A percentile compares a stretch with the other conserved stretches of the same genome.
Evolutionary conservation across 64 coral and sea anemone genomes (phyloP).

Genomic region (Actinia tenebrosa): DNA sequence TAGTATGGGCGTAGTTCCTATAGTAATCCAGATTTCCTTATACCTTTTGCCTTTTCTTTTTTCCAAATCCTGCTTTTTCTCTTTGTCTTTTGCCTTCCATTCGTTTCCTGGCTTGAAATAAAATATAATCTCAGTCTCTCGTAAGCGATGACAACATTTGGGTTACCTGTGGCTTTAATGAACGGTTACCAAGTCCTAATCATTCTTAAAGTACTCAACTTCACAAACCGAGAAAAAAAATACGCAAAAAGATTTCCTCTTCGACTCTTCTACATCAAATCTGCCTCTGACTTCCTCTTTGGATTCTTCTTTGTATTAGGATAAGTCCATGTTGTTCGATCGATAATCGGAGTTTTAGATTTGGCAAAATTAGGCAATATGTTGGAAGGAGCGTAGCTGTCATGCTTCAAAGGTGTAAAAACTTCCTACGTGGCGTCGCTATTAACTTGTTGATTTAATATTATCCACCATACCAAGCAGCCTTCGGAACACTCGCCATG

Average conservation of each 20-base stretch:
- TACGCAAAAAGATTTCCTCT: background rate
- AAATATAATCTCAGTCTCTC: background rate
- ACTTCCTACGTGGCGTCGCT: background rate
- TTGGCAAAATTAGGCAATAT: background rate
- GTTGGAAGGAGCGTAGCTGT: background rate
- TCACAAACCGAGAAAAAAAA: background rate
- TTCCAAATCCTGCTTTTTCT: too few species aligned
- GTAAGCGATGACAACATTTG: background rate
- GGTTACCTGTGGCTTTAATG: background rate
- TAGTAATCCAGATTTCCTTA: too few species aligned
- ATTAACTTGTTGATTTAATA: conserved; percentile 11
- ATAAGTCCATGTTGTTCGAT: background rate
- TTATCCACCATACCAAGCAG: background rate
- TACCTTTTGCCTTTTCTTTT: too few species aligned
- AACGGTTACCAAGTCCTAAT: background rate
- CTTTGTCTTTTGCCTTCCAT: too few species aligned
- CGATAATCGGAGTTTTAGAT: background rate
- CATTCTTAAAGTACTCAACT: background rate
- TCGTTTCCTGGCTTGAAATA: too few species aligned
- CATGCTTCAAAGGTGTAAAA: conserved; percentile 9
- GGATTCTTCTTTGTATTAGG: background rate
- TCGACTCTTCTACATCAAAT: background rate
- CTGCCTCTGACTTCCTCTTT: background rate
- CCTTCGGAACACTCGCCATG: conserved; percentile 32
- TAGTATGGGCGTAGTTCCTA: too few species aligned